A percentile compares a stretch with the other conserved stretches of the same genome.
phyloP scores from a whole-genome alignment of 2,797 vertebrate species.

The Streptopelia turtur region DNA sequence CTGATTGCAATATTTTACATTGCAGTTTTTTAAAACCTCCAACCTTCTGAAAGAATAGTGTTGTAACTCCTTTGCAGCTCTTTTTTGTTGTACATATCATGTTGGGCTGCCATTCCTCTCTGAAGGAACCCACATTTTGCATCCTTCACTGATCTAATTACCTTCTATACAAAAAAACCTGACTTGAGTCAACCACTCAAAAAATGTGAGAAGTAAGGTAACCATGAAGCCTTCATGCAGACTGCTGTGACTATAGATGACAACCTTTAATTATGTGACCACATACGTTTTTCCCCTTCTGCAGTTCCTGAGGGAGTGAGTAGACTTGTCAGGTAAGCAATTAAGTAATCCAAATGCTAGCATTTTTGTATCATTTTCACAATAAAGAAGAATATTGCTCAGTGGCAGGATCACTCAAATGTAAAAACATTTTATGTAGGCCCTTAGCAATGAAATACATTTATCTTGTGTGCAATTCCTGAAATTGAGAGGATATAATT shows the following conservation, averaged over 20 bases:
- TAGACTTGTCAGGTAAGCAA: not conserved
- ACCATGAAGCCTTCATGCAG: not conserved
- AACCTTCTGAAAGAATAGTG: not conserved
- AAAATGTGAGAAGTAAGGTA: not conserved
- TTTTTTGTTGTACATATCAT: not conserved
- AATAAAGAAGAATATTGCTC: not conserved
- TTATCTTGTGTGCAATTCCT: not conserved
- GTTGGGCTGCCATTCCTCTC: not conserved
- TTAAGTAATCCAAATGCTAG: conserved; percentile 1
- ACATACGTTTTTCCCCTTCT: not conserved
- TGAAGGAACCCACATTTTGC: not conserved
- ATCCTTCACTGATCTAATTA: not conserved
- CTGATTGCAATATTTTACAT: not conserved
- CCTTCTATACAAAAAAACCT: not conserved
- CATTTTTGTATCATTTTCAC: not conserved
- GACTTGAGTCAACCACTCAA: not conserved
- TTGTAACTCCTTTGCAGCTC: not conserved
- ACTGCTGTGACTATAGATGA: not conserved
- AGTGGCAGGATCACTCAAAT: not conserved
- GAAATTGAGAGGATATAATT: not conserved
- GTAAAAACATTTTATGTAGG: not conserved
- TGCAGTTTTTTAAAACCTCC: not conserved
- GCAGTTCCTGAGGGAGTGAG: not conserved
- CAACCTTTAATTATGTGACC: conserved; percentile 24
- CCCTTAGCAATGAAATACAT: not conserved